Evolutionary conservation across 2,113 vertebrate genomes (phyloP), one percentile per base, ranked within the genome.

Genomic region (Aldabrachelys gigantea): DNA sequence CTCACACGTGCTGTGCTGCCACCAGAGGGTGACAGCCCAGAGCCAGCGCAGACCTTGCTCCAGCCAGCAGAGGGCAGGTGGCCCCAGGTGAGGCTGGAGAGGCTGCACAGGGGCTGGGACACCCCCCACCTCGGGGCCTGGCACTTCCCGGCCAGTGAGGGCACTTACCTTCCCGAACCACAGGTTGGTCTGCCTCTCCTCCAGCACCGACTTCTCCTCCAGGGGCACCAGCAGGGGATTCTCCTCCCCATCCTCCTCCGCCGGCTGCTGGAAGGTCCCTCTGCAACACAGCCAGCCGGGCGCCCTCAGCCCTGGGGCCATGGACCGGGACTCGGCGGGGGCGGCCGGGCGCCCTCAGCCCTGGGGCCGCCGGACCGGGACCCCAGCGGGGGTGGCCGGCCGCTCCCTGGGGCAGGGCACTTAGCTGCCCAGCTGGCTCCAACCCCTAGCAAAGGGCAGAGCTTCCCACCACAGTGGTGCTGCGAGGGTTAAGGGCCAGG

Each of bases 151-250:
- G 49, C 35, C 41, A 49, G 29, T 22, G 10, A 5, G 10, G 9
- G 50, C 65, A 83, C 95, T 88, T 95, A 99, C 99, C 98, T 99
- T 99, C 91, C 99, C 99, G 19, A 99, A 99, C 99, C 99, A 99
- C 94, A 99, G 92, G 97, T 83, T 98, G 52, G 99, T 98, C 91
- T 99, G 98, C 17, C 95, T 98, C 75, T 99, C 98, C 84, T 96
- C 98, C 91, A 98, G 98, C 87, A 99, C 98, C 0, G 98, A 97
- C 89, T 99, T 99, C 92, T 98, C 98, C 89, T 99, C 99, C 47
- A 99, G 89, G 2, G 99, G 98, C 25, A 99, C 99, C 92, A 99
- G 86, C 91, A 99, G 94, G 3, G 99, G 98, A 85, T 99, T 98
- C 56, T 98, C 92, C 38, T 96, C 93, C 14, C 94, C 97, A 1